Conservation (phyloP, 2,113 vertebrate species). For the Ursus arctos region DNA sequence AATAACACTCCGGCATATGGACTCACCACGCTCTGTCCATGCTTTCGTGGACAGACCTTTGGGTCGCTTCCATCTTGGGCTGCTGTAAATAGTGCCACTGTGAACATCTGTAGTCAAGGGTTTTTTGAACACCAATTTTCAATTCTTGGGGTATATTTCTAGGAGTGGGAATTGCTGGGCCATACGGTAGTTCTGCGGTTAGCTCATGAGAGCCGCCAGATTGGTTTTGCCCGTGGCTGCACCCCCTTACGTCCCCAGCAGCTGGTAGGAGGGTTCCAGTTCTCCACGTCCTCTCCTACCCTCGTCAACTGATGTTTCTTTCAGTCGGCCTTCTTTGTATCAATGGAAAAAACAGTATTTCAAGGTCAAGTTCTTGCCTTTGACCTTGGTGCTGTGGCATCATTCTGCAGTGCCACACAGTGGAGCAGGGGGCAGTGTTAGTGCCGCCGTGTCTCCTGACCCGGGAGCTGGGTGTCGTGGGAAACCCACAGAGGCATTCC, state of each 20-base stretch:
- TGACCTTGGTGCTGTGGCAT: background rate
- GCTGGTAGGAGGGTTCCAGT: fast-evolving
- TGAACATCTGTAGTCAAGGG: fast-evolving
- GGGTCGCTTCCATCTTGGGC: background rate
- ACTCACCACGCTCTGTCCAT: fast-evolving
- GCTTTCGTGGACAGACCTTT: fast-evolving
- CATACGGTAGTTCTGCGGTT: fast-evolving
- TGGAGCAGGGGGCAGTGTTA: fast-evolving
- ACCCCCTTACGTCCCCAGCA: fast-evolving
- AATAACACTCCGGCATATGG: fast-evolving
- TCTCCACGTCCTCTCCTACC: fast-evolving
- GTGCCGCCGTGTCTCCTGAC: background rate
- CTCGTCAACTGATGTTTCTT: background rate
- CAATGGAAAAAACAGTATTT: no score
- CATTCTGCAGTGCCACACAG: fast-evolving
- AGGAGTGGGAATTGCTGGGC: background rate
- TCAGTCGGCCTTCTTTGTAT: background rate
- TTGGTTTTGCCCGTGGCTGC: fast-evolving
- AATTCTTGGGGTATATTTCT: background rate
- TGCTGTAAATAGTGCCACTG: fast-evolving
- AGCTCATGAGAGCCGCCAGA: fast-evolving
- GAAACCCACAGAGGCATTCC: background rate
- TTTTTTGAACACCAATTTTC: background rate
- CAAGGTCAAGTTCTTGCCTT: background rate
- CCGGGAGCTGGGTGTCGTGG: background rate